Base-by-base conservation (phyloP, 2,888 invertebrate genomes). In the Allacma fusca region DNA sequence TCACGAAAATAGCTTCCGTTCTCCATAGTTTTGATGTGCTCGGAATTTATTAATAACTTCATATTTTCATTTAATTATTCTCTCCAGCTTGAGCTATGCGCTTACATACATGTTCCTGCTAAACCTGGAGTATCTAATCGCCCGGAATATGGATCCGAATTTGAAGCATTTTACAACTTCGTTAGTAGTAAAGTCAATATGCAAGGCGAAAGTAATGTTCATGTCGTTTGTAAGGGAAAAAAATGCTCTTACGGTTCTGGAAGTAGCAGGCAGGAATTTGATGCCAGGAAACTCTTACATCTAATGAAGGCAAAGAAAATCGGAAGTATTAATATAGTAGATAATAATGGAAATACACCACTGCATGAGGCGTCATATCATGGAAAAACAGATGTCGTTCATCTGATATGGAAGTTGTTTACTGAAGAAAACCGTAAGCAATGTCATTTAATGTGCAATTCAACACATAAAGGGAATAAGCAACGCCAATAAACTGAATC, bases 321-420 rank as follows among this genome's bases (percentile, higher is more conserved):
- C 0, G 34, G 65, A 1, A 77, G 79, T 57, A 50, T 81, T 13
- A 81, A 81, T 65, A 70, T 44, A 0, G 28, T n/a, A 13, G 80
- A 81, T 70, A 79, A 81, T 62, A 78, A 62, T 65, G 78, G 78
- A 0, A 81, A 81, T 50, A 79, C 80, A 1, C 78, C 80, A 9
- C 57, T 81, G 21, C 80, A 81, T 26, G 80, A 81, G n/a, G 29
- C 65, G 1, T n/a, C 29, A 19, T 74, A 34, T 40, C 40, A 79
- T 28, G 69, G 79, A 34, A 76, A 80, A 9, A 57, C 69, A 1
- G 50, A 77, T 7, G 50, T 80, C 9, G 57, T 78, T 21, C 12
- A 1, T 28, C 21, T 5, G 1, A 73, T 73, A 1, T 62, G 28
- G 26, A n/a, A 73, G 28, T 19, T 12, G 7, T 73, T 73, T 23